phyloP scores from a whole-genome alignment of 2,113 vertebrate genomes.

The Elaphurus davidianus region DNA sequence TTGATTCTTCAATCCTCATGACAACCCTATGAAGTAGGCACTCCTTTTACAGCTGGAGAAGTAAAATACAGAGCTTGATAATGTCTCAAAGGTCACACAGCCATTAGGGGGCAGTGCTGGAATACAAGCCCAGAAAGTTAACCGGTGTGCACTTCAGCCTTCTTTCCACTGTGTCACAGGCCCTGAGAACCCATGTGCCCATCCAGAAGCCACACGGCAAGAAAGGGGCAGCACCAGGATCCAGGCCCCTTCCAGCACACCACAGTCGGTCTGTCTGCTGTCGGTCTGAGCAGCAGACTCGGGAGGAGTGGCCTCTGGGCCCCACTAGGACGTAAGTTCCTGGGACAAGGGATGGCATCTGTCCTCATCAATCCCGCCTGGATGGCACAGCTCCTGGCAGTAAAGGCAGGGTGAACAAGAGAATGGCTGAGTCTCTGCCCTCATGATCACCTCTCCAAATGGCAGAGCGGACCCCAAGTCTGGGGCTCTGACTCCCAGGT shows the following conservation, averaged over 20 bases:
- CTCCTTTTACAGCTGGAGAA: background rate
- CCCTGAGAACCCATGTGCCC: background rate
- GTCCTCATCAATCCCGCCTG: background rate
- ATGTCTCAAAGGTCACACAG: background rate
- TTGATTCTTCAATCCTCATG: rapidly evolving
- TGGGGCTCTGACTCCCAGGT: background rate
- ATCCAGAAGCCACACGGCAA: background rate
- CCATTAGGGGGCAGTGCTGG: slow-evolving; percentile 7
- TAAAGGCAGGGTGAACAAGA: background rate
- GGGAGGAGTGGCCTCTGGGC: background rate
- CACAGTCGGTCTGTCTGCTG: background rate
- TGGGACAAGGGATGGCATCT: background rate
- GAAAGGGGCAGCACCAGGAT: background rate
- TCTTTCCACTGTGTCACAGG: background rate
- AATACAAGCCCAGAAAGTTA: background rate
- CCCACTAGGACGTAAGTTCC: background rate
- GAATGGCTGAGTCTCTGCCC: background rate
- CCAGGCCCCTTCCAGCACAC: background rate
- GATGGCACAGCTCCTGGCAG: background rate
- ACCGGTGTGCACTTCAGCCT: rapidly evolving
- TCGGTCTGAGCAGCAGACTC: background rate
- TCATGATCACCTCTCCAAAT: background rate
- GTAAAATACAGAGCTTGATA: background rate
- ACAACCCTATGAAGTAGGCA: background rate
- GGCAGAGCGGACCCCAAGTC: background rate